Evolutionary conservation across 2,888 invertebrate species (phyloP), one percentile per base, ranked within the genome.

Genomic region (Spodoptera littoralis): DNA sequence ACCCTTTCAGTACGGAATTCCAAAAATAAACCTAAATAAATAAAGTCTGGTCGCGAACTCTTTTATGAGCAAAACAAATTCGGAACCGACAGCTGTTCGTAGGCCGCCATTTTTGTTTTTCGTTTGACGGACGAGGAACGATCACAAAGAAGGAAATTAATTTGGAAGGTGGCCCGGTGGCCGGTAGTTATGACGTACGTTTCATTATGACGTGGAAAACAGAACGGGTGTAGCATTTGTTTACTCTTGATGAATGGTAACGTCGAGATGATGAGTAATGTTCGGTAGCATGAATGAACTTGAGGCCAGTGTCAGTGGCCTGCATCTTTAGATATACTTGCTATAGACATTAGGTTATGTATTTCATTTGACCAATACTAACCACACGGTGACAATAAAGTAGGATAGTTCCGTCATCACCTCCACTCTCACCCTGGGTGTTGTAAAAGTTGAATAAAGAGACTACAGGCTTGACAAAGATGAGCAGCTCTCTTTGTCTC

Each of bases 151-250:
- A 70, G 60, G 61, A 82, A 88, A 88, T 88, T 88, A 88, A 88
- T 88, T 87, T 86, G 55, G 61, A 73, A 73, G 64, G 62, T 36
- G 30, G 30, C 4, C 0, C 63, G 61, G 70, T 70, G 70, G 71
- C 86, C 77, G 81, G 75, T 88, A 88, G 62, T 68, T 67, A 70
- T 88, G 88, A 88, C 88, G 84, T 72, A 79, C 74, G 51, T 84
- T 88, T 86, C 85, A 85, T 88, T 84, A 83, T 67, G 78, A 66
- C 80, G 81, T 83, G 84, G 85, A 82, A 82, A 83, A 82, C 74
- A 76, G 65, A 36, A 36, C 53, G 76, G 50, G 1, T 36, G 47
- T 43, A 2, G 72, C 67, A 64, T 64, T 48, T 57, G 43, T 12
- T 22, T 24, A 55, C 13, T 22, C 8, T 56, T 51, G 42, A 59